Conservation (phyloP, 2,888 invertebrate genomes). For the Hedychridium roseum region DNA sequence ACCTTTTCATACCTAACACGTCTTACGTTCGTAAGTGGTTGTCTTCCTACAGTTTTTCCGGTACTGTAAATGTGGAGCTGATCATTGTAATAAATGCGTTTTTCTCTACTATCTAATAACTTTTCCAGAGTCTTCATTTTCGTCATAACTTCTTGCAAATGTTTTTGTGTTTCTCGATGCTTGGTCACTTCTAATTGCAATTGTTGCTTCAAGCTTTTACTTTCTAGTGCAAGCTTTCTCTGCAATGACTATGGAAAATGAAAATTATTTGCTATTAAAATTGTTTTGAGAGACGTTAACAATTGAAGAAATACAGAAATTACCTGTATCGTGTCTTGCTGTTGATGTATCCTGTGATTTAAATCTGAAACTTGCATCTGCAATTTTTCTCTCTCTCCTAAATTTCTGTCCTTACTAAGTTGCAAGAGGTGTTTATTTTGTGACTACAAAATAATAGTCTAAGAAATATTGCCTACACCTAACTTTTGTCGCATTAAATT, state of each 20-base stretch:
- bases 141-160: conserved; percentile 70
- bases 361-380: conserved; percentile 67
- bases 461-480: neutral
- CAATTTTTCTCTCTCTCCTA: conserved; percentile 79
- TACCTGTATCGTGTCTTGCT: conserved; percentile 63
- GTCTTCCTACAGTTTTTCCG: conserved; percentile 41
- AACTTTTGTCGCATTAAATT: neutral
- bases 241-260: conserved; percentile 67
- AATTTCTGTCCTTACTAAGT: conserved; percentile 76
- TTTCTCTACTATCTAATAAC: conserved; percentile 68
- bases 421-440: conserved; percentile 76
- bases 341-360: conserved; percentile 57
- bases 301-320: conserved; percentile 6
- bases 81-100: conserved; percentile 48
- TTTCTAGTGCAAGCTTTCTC: conserved; percentile 75
- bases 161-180: conserved; percentile 75
- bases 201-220: conserved; percentile 78
- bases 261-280: neutral
- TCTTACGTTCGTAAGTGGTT: conserved; percentile 53
- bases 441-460: conserved; percentile 58
- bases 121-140: conserved; percentile 71
- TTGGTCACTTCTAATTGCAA: conserved; percentile 74
- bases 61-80: conserved; percentile 44
- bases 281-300: neutral
- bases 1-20: conserved; percentile 41